Evolutionary conservation across 2,888 invertebrate genomes (phyloP), one percentile per base, ranked within the genome.

Genomic region (Bursaphelenchus okinawaensis): DNA sequence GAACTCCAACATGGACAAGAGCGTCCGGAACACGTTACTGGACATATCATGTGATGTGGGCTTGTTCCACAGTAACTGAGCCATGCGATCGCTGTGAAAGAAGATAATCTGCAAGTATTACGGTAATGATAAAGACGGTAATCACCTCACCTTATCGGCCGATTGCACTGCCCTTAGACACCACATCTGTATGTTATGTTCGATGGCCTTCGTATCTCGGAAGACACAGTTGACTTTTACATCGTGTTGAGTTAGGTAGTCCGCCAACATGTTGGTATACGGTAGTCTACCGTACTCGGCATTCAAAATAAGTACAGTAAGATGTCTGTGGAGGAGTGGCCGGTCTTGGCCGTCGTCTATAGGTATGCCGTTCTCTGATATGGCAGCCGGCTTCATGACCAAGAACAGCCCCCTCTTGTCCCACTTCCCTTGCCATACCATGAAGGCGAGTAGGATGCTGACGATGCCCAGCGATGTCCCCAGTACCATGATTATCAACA

Each of bases 131-230:
- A 40, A 12, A 20, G 22, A 16, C 16, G 40, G 16, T 54, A 16
- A 19, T 20, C 4, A 59, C 60, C 60, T 59, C 40, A 27, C 60
- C 60, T 59, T 59, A 27, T 59, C 60, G 9, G 60, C 40, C 12
- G 16, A 12, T 12, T 22, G 50, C 8, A 59, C 19, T 16, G 28
- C 60, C 19, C 40, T 50, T 16, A 40, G 52, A 59, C 60, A 59
- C 40, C 40, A 59, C 22, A 52, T 12, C 51, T 59, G 60, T 9
- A 59, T 12, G 6, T 59, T 59, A n/a, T 7, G 12, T 6, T 59
- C 60, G 7, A 59, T 51, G 12, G 40, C 51, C 28, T 22, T 27
- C 1, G 12, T 19, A n/a, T 50, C 40, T 8, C 52, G 50, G 22
- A 12, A 20, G 23, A 40, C 19, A 27, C 29, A 31, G 52, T n/a